Conservation (phyloP, 2,888 invertebrate genomes). For the Lymantria monacha region DNA sequence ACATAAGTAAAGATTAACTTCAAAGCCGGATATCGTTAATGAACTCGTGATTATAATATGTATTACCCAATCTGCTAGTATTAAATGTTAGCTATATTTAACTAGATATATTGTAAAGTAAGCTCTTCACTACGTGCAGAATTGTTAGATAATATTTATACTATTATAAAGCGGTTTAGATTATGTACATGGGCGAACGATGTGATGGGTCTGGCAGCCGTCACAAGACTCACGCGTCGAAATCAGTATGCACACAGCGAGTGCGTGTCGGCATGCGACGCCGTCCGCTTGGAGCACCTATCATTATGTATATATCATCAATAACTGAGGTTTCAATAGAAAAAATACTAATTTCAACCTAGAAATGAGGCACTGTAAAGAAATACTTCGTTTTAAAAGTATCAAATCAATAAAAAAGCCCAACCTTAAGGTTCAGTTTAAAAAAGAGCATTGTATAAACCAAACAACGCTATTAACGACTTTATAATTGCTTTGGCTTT, state of each 20-base stretch:
- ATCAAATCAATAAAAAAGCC: not conserved
- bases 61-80: no score
- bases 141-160: constrained; percentile 28
- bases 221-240: constrained; percentile 39
- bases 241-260: constrained; percentile 67
- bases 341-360: not conserved
- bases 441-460: constrained; percentile 35
- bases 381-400: not conserved
- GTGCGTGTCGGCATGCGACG: constrained; percentile 73
- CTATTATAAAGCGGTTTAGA: constrained; percentile 28
- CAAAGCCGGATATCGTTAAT: no score
- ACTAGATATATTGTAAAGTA: not conserved
- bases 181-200: constrained; percentile 21
- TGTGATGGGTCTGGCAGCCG: constrained; percentile 26
- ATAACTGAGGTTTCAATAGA: constrained; percentile 32
- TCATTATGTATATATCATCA: constrained; percentile 39
- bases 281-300: constrained; percentile 61
- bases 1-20: no score
- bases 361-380: no score
- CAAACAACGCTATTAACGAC: constrained; percentile 31
- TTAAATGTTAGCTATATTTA: no score
- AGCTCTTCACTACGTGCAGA: constrained; percentile 15
- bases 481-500: constrained; percentile 37
- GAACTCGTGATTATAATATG: no score
- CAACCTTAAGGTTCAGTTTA: constrained; percentile 16